phyloP scores from a whole-genome alignment of 30 jellyfish, hydroid and myxozoan species.

The Rhopilema esculentum region DNA sequence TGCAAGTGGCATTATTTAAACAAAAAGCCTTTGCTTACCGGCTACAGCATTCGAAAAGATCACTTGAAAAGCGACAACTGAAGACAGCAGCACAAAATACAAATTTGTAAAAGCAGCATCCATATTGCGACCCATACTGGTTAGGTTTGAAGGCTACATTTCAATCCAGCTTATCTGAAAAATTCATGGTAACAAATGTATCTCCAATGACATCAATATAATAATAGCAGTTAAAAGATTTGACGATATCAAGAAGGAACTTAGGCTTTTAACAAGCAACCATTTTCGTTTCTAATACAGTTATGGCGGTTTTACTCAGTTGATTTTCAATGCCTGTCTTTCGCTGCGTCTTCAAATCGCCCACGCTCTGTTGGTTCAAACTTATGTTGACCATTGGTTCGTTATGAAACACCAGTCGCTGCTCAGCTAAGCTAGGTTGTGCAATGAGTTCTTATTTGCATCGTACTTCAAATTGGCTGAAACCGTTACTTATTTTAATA shows the following conservation, averaged over 20 bases:
- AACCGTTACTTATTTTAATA: not conserved
- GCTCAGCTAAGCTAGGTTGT: conserved; percentile 1
- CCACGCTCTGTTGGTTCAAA: conserved; percentile 46
- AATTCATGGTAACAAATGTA: not conserved
- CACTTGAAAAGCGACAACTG: not conserved
- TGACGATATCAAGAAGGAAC: not conserved
- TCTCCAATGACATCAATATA: not conserved
- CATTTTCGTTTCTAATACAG: not conserved
- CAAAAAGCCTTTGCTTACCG: not conserved
- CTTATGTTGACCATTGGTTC: conserved; percentile 33
- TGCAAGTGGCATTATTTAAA: not conserved
- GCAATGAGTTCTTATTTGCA: not conserved
- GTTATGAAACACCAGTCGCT: conserved; percentile 31
- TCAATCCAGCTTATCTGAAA: not conserved
- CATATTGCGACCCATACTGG: not conserved
- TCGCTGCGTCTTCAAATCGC: conserved; percentile 20
- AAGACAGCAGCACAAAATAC: not conserved
- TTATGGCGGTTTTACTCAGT: not conserved
- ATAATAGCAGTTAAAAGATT: not conserved
- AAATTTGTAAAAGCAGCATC: not conserved
- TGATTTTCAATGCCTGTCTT: not conserved
- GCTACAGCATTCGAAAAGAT: not conserved
- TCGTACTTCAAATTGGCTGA: not conserved
- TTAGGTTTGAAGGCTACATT: not conserved
- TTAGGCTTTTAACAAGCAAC: not conserved